phyloP scores from a whole-genome alignment of 2,113 vertebrate genomes.

The Dasyurus viverrinus region DNA sequence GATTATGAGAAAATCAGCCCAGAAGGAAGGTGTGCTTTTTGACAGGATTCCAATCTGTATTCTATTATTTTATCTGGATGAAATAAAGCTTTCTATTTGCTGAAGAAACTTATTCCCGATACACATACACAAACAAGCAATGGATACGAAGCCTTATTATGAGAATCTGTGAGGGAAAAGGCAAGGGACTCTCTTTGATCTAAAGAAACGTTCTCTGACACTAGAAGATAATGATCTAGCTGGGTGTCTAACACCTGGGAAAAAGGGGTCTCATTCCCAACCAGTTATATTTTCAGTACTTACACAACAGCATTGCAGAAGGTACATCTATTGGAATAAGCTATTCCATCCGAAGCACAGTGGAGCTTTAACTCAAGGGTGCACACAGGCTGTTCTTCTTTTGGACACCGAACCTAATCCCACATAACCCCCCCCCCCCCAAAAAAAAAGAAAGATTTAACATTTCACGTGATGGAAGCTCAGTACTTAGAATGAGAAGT shows the following conservation, averaged over 20 bases:
- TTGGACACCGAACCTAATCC: background rate
- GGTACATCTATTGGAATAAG: slow-evolving; percentile 76
- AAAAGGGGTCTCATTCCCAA: background rate
- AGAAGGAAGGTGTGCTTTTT: background rate
- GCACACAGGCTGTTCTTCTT: background rate
- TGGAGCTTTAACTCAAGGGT: slow-evolving; percentile 48
- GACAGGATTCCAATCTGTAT: background rate
- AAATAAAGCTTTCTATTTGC: background rate
- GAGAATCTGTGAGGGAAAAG: background rate
- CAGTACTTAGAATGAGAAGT: background rate
- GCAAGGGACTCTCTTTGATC: background rate
- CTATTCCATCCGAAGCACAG: slow-evolving; percentile 74
- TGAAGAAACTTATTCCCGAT: background rate
- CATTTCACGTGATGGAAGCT: background rate
- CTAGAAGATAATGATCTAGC: background rate
- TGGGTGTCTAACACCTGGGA: background rate
- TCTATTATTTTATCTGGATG: background rate
- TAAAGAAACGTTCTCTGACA: background rate
- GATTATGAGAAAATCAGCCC: background rate
- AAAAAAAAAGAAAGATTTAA: background rate
- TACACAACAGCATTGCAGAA: slow-evolving; percentile 77
- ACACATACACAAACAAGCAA: background rate
- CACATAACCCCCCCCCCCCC: background rate
- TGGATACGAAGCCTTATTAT: background rate
- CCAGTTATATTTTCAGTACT: slow-evolving; percentile 47